A percentile compares a stretch with the other conserved stretches of the same genome.
phyloP scores from a whole-genome alignment of 2,797 vertebrate species.

The Coregonus sp. region DNA sequence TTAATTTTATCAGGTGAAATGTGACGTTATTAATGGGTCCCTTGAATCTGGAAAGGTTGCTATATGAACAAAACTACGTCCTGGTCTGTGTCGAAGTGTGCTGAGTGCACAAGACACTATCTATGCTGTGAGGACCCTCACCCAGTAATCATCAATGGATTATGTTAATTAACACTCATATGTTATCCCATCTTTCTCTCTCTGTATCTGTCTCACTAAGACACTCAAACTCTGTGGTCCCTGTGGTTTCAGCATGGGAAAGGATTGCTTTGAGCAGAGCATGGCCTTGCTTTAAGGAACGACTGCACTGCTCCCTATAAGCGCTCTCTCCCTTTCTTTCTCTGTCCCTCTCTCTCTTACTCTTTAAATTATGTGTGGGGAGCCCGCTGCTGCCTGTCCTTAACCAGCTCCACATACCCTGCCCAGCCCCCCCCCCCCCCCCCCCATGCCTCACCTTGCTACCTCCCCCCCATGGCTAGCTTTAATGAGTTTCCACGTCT shows the following conservation, averaged over 20 bases:
- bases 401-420: slow-evolving; percentile 53
- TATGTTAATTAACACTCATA: slow-evolving; percentile 43
- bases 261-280: slow-evolving; percentile 76
- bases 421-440: not conserved
- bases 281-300: slow-evolving; percentile 80
- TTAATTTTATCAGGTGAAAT: not conserved
- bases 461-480: slow-evolving; percentile 48
- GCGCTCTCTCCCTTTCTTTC: slow-evolving; percentile 34
- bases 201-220: slow-evolving; percentile 46
- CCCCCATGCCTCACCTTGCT: slow-evolving; percentile 42
- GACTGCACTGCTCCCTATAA: slow-evolving; percentile 62
- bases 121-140: not conserved
- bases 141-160: not conserved
- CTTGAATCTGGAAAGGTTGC: not conserved
- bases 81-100: not conserved
- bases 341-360: slow-evolving; percentile 24
- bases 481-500: slow-evolving; percentile 66
- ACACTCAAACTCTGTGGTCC: slow-evolving; percentile 45
- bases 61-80: not conserved
- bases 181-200: slow-evolving; percentile 37
- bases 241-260: slow-evolving; percentile 79
- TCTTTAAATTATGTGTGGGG: slow-evolving; percentile 56
- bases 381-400: slow-evolving; percentile 69
- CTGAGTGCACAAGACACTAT: not conserved
- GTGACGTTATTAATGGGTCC: not conserved